Percentiles rank a stretch among this genome's conserved stretches.
Evolutionary conservation across 92 coral and sea anemone genomes (phyloP).

Genomic region (Anthopleura xanthogrammica): DNA sequence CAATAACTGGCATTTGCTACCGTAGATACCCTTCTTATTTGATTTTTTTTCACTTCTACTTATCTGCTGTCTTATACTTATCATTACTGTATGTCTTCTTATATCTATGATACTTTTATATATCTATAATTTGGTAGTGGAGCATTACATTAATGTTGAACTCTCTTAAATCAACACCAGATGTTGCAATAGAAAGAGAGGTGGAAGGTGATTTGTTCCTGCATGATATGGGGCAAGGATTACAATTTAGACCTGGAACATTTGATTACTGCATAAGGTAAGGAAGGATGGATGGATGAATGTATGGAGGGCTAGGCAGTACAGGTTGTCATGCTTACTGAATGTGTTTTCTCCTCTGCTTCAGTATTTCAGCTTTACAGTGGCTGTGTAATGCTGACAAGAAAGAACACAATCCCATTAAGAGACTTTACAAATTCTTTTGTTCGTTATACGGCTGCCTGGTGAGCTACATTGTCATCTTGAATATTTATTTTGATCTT

Average conservation of each 20-base stretch:
- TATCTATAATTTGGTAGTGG: background rate
- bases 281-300: background rate
- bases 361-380: conserved; percentile 92
- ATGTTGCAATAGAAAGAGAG: conserved; percentile 88
- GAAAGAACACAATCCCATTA: conserved; percentile 81
- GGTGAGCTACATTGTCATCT: conserved; percentile 37
- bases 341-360: background rate
- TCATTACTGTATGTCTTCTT: too few species aligned
- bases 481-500: too few species aligned
- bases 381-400: conserved; percentile 99
- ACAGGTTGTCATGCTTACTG: too few species aligned
- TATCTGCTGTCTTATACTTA: too few species aligned
- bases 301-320: too few species aligned
- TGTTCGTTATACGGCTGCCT: conserved; percentile 83
- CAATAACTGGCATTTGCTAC: too few species aligned
- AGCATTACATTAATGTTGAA: background rate
- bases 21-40: too few species aligned
- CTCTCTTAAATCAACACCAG: conserved; percentile 18
- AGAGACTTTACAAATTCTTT: conserved; percentile 82
- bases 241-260: conserved; percentile 87
- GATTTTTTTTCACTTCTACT: too few species aligned
- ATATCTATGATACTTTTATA: background rate
- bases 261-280: conserved; percentile 98
- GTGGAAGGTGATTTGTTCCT: conserved; percentile 92
- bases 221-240: conserved; percentile 87